Conservation (phyloP, 2,113 vertebrate genomes). For the Lophura nycthemera region DNA sequence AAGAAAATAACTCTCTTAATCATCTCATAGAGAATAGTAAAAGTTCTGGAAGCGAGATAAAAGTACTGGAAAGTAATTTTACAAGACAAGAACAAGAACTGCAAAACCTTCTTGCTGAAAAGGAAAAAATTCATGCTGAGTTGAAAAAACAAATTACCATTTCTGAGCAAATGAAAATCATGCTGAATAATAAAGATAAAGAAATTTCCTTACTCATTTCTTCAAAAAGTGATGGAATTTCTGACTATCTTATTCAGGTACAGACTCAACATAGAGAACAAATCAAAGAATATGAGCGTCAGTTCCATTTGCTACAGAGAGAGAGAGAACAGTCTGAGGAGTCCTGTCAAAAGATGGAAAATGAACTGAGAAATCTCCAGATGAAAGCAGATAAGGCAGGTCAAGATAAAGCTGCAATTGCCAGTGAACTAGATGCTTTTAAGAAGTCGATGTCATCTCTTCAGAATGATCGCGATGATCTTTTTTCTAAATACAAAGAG, state of each 20-base stretch:
- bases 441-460: conserved; percentile 84
- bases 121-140: conserved; percentile 73
- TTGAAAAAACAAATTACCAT: conserved; percentile 84
- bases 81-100: conserved; percentile 76
- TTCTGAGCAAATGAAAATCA: conserved; percentile 82
- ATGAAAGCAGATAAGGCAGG: conserved; percentile 63
- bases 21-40: conserved; percentile 71
- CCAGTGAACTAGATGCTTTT: conserved; percentile 79
- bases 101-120: conserved; percentile 69
- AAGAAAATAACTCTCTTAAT: conserved; percentile 74
- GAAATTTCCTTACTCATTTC: conserved; percentile 87
- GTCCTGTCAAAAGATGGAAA: conserved; percentile 70
- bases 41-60: conserved; percentile 69
- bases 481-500: conserved; percentile 78
- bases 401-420: conserved; percentile 79
- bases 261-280: conserved; percentile 81
- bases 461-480: conserved; percentile 83
- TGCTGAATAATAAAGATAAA: conserved; percentile 84
- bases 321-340: conserved; percentile 76
- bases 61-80: conserved; percentile 73
- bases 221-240: conserved; percentile 84
- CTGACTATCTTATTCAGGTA: conserved; percentile 82
- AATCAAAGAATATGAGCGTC: conserved; percentile 77
- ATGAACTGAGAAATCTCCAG: conserved; percentile 76
- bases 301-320: conserved; percentile 70